Base-by-base conservation (phyloP, 2,888 invertebrate species). In the Seira musarum region DNA sequence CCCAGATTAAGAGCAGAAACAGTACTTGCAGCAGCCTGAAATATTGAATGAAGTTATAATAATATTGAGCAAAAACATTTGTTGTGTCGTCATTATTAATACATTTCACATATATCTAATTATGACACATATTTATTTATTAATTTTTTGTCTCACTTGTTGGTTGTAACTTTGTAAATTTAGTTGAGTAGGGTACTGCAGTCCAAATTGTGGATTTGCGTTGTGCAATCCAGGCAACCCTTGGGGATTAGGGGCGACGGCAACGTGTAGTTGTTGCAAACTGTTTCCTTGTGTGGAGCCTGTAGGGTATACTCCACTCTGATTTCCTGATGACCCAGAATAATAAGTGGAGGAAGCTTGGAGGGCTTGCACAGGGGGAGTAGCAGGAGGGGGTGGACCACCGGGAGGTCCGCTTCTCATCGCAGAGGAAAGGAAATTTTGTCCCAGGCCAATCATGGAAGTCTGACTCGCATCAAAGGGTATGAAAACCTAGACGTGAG, bases 381-480 rank as follows among this genome's bases (percentile, higher is more conserved):
- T 84, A 1, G 83, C 85, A n/a, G 86, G 80, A 19, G 85, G 85
- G 24, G 84, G 83, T 49, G 84, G 83, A 30, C 84, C 84, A n/a
- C 80, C 80, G 5, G 78, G 76, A 30, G 83, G 84, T 25, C 83
- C 84, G 73, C 82, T 78, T 60, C 85, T 73, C 21, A 86, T 81
- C 40, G 81, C 84, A 40, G 82, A 75, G 6, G 84, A 79, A 13
- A 85, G 61, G 57, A 82, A 86, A 70, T 80, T 85, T 57, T 82
- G 83, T 35, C 83, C 74, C n/a, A 84, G 61, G 35, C 81, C 85
- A 22, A 84, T 79, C 53, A 84, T 82, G 10, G 79, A 49, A 24
- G 77, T 64, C 40, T 74, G 72, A 53, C 65, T 76, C 1, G 82
- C 82, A 65, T 83, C 84, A 25, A 83, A 83, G 22, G 84, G 82